Evolutionary conservation across 2,888 invertebrate genomes (phyloP).

Genomic region (Caradrina kadenii): DNA sequence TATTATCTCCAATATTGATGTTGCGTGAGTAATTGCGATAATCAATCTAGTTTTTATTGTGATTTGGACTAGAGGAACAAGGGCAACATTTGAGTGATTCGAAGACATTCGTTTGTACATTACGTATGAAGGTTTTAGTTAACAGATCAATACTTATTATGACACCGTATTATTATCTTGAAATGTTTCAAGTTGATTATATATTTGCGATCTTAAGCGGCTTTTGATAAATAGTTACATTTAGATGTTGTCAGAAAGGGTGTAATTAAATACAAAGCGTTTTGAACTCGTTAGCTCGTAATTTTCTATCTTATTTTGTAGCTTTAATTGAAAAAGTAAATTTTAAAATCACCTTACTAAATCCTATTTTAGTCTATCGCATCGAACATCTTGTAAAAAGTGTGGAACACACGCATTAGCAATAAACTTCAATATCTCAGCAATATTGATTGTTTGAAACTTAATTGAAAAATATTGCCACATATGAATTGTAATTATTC

Average conservation of each 20-base stretch:
- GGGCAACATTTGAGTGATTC: conserved; percentile 53
- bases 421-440: background rate
- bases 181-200: conserved; percentile 7
- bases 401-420: conserved; percentile 3
- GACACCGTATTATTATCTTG: conserved; percentile 18
- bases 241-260: conserved; percentile 3
- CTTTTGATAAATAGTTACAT: conserved; percentile 8
- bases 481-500: conserved; percentile 52
- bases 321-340: background rate
- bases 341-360: conserved; percentile 14
- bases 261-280: conserved; percentile 13
- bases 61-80: conserved; percentile 50
- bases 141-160: conserved; percentile 29
- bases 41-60: conserved; percentile 70
- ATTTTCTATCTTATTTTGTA: background rate
- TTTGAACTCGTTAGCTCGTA: background rate
- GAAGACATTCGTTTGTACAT: conserved; percentile 48
- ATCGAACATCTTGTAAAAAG: conserved; percentile 17
- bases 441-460: conserved; percentile 6
- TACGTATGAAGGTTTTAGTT: conserved; percentile 46
- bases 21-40: conserved; percentile 73
- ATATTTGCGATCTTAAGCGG: conserved; percentile 11
- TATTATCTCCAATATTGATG: conserved; percentile 65
- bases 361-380: conserved; percentile 15
- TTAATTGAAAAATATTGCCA: conserved; percentile 34